Percentiles rank a stretch among this genome's conserved stretches.
phyloP scores from a whole-genome alignment of 2,113 vertebrate species.

The Illadopsis cleaveri region DNA sequence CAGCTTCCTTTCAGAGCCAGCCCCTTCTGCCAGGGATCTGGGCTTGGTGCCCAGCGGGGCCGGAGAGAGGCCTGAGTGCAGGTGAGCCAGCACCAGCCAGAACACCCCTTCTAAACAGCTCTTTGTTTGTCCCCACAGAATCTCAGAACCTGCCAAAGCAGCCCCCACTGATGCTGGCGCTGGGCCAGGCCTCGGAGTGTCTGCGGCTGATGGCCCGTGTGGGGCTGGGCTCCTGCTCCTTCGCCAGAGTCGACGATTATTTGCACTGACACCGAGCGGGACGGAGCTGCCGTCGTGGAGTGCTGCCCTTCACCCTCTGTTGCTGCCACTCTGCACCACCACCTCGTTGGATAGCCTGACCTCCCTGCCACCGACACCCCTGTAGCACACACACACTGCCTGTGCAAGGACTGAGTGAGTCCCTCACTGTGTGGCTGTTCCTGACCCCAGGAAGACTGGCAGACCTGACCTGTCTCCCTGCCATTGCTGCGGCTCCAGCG shows the following conservation, averaged over 20 bases:
- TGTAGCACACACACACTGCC: slow-evolving; percentile 11
- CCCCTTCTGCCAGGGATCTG: not conserved
- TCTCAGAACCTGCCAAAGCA: slow-evolving; percentile 98
- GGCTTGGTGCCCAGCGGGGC: not conserved
- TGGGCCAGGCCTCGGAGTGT: slow-evolving; percentile 97
- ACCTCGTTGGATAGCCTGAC: slow-evolving; percentile 8
- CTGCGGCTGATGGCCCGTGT: slow-evolving; percentile 95
- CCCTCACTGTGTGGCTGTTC: slow-evolving; percentile 27
- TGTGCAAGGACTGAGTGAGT: slow-evolving; percentile 18
- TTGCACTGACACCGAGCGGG: slow-evolving; percentile 86
- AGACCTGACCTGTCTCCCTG: not conserved
- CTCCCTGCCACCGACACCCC: slow-evolving; percentile 23
- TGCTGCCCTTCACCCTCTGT: slow-evolving; percentile 57
- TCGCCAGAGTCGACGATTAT: slow-evolving; percentile 98
- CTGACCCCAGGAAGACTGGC: slow-evolving; percentile 47
- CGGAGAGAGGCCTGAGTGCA: not conserved
- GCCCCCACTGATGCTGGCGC: slow-evolving; percentile 94
- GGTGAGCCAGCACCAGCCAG: not conserved
- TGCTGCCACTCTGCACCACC: slow-evolving; percentile 49
- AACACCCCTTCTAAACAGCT: not conserved
- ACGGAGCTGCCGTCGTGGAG: slow-evolving; percentile 19
- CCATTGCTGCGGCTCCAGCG: slow-evolving; percentile 46
- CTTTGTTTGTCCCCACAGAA: slow-evolving; percentile 76
- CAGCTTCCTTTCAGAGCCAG: not conserved
- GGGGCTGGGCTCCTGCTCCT: slow-evolving; percentile 95